Evolutionary conservation across 53 echinoderm and acorn worm genomes (phyloP), one percentile per base, ranked within the genome.

Genomic region (Hippasteria phrygiana): DNA sequence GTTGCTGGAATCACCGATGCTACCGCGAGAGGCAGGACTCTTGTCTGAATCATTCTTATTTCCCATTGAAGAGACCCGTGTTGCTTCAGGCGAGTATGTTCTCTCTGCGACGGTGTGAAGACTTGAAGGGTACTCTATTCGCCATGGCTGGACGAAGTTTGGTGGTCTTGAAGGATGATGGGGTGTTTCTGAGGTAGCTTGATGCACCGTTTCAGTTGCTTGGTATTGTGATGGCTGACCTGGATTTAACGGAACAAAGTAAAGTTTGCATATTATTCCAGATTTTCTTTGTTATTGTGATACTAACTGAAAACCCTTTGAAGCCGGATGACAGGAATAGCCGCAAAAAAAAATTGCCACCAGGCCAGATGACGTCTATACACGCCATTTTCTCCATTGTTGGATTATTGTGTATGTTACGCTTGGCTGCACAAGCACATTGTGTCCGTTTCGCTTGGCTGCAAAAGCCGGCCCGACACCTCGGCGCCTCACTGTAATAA

Each of bases 171-270:
- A 81, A 43, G 81, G 81, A 64, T 81, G 81, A 63, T 65, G 81
- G 38, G 81, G 81, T 40, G 81, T 81, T 63, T 62, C 81, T 65
- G 81, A 81, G 81, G 81, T 81, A 81, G 81, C 81, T 64, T 65
- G 81, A 43, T 81, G 81, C 38, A 81, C 81, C 65, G 29, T 43
- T 26, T 81, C 81, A 45, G 64, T 81, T 31, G 65, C 64, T 81
- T 65, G 81, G 64, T 81, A 81, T 31, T 63, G 81, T 43, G 62
- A n/a, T 22, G 81, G 81, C 28, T 42, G 63, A 26, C 81, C 81
- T 81, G 81, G n/a, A 18, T 14, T 48, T 0, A 77, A 77, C 40
- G 9, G 53, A 53, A 77, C 32, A 34, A 41, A 73, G 42, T 41
- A 73, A 18, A 73, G 42, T 59, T 10, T 16, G 18, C 8, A 10